A percentile compares a stretch with the other conserved stretches of the same genome.
phyloP scores from a whole-genome alignment of 2,888 invertebrate genomes.

The Norana najaformis region DNA sequence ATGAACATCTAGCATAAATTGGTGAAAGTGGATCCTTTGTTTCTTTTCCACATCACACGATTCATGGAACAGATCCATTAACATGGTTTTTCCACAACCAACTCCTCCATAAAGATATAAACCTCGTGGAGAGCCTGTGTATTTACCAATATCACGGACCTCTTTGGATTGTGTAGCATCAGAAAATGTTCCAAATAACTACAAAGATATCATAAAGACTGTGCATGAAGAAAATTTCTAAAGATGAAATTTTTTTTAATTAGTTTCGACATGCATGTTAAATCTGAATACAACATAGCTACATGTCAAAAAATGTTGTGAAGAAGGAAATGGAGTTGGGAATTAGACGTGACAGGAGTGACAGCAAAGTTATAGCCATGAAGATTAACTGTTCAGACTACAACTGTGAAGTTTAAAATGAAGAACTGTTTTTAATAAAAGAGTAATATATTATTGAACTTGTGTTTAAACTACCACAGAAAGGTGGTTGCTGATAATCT shows the following conservation, averaged over 20 bases:
- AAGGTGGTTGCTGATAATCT: background rate
- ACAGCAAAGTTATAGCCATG: background rate
- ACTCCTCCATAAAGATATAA: conserved; percentile 59
- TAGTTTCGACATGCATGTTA: no score
- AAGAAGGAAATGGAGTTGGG: background rate
- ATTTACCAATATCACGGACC: conserved; percentile 35
- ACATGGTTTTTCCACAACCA: conserved; percentile 86
- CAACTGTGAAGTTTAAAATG: no score
- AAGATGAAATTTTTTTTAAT: background rate
- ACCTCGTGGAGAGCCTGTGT: conserved; percentile 48
- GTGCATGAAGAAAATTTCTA: background rate
- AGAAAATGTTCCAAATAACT: background rate
- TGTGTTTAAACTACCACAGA: background rate
- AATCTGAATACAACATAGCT: background rate
- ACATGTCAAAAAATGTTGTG: background rate
- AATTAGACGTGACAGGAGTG: background rate
- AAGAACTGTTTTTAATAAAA: background rate
- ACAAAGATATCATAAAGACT: background rate
- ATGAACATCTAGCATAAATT: conserved; percentile 96
- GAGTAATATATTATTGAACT: background rate
- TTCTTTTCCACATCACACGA: conserved; percentile 68
- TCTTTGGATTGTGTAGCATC: background rate
- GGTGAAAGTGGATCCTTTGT: conserved; percentile 87
- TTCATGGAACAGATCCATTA: conserved; percentile 96
- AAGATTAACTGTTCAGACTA: background rate